Percentiles rank a stretch among this genome's conserved stretches.
Conservation (phyloP, 2,113 vertebrate species). For the Periophthalmodon schlosseri region DNA sequence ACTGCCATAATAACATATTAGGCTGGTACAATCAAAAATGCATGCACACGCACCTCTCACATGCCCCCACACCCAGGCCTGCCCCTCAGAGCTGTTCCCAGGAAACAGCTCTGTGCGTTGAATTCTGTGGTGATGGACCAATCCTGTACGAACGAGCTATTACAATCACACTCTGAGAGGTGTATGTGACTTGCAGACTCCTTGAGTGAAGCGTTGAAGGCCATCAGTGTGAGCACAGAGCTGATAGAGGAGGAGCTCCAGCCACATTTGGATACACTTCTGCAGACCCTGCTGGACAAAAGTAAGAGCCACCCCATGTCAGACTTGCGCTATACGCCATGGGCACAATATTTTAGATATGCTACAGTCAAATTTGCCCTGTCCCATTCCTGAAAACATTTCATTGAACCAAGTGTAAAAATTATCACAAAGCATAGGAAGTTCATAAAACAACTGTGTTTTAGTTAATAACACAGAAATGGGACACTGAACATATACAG, state of each 20-base stretch:
- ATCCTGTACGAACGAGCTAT: not conserved
- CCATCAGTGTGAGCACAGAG: constrained; percentile 76
- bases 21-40: not conserved
- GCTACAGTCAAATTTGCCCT: not conserved
- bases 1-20: not conserved
- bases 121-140: not conserved
- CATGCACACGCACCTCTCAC: not conserved
- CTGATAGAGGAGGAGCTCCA: constrained; percentile 74
- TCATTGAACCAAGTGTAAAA: no score
- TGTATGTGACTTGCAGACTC: constrained; percentile 64
- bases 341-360: not conserved
- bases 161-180: not conserved
- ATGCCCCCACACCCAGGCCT: not conserved
- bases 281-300: constrained; percentile 72
- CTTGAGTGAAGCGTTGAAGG: constrained; percentile 69
- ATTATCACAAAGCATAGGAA: no score
- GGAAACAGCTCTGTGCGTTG: not conserved
- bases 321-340: not conserved
- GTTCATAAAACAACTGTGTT: no score
- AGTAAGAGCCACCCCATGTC: constrained; percentile 55
- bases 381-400: no score
- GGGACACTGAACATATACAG: no score
- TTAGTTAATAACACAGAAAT: no score
- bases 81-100: not conserved
- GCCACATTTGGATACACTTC: constrained; percentile 72